A percentile compares a stretch with the other conserved stretches of the same genome.
Evolutionary conservation across 2,113 vertebrate species (phyloP).

Genomic region (Hypocryptadius cinnamomeus): DNA sequence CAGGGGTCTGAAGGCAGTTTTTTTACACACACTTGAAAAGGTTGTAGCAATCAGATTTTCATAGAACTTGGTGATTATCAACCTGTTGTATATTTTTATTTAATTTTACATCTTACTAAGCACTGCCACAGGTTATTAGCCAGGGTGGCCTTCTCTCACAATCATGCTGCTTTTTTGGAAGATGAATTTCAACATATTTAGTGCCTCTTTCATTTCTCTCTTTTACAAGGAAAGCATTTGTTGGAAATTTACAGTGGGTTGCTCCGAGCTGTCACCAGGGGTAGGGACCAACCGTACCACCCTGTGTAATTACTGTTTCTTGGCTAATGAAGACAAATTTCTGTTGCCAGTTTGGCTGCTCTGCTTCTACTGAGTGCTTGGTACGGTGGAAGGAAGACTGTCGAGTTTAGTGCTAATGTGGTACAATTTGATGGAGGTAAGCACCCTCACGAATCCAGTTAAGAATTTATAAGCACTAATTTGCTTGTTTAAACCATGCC

Average conservation of each 20-base stretch:
- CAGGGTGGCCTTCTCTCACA: conserved; percentile 76
- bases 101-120: conserved; percentile 73
- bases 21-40: conserved; percentile 80
- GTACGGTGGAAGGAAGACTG: not conserved
- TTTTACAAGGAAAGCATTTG: conserved; percentile 60
- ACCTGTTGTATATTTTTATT: conserved; percentile 73
- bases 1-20: conserved; percentile 83
- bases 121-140: conserved; percentile 78
- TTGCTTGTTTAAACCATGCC: conserved; percentile 50
- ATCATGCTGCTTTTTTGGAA: conserved; percentile 80
- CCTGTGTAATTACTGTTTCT: not conserved
- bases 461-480: conserved; percentile 1
- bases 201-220: conserved; percentile 79
- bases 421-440: not conserved
- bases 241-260: conserved; percentile 25
- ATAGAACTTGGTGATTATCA: conserved; percentile 67
- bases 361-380: not conserved
- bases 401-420: not conserved
- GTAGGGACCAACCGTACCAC: not conserved
- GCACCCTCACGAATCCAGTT: not conserved
- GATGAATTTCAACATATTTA: conserved; percentile 76
- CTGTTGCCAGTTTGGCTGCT: not conserved
- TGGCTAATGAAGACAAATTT: not conserved
- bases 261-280: conserved; percentile 40
- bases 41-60: conserved; percentile 74